phyloP scores from a whole-genome alignment of 2,888 invertebrate genomes.

The Eupithecia tripunctaria region DNA sequence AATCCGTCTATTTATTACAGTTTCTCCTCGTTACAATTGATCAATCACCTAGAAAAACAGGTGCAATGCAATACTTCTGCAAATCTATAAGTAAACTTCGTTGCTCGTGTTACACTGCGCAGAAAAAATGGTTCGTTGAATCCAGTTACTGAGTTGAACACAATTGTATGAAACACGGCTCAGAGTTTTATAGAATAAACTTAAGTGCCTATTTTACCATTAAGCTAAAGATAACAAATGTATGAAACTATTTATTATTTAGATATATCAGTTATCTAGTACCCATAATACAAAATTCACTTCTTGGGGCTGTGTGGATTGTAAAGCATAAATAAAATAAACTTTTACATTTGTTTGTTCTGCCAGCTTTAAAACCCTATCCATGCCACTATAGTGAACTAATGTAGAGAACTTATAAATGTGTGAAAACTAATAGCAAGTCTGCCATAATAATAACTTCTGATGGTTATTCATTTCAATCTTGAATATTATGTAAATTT shows the following conservation, averaged over 20 bases:
- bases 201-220: background rate
- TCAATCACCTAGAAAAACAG: conserved; percentile 28
- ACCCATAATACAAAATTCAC: too few species aligned
- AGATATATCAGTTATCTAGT: too few species aligned
- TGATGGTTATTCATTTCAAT: background rate
- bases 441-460: too few species aligned
- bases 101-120: conserved; percentile 25
- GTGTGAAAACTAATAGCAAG: background rate
- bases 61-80: conserved; percentile 26
- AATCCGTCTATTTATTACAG: background rate
- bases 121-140: conserved; percentile 37
- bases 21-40: conserved; percentile 7
- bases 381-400: too few species aligned
- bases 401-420: background rate
- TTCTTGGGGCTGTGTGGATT: too few species aligned
- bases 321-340: too few species aligned
- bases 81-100: conserved; percentile 27
- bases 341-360: too few species aligned
- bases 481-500: background rate
- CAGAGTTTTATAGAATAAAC: background rate
- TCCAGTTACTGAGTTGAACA: conserved; percentile 29
- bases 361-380: too few species aligned
- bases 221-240: background rate
- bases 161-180: conserved; percentile 29
- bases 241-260: background rate